A percentile compares a stretch with the other conserved stretches of the same genome.
phyloP scores from a whole-genome alignment of 2,113 vertebrate genomes.

The Casuarius casuarius region DNA sequence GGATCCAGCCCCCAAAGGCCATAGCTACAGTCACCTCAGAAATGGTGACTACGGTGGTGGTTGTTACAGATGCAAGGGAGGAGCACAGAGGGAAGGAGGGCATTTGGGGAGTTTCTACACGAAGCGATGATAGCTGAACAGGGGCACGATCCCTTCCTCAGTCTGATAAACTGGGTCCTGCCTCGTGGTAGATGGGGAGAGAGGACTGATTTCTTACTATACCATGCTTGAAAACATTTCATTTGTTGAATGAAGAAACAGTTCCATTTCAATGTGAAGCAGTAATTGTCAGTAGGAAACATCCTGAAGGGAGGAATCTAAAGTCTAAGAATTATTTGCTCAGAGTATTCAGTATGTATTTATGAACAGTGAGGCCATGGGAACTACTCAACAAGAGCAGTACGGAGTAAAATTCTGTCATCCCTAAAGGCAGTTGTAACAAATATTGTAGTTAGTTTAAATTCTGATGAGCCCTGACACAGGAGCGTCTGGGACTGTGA shows the following conservation, averaged over 20 bases:
- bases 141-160: not conserved
- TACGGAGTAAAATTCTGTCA: not conserved
- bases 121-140: not conserved
- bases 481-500: not conserved
- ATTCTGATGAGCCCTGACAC: not conserved
- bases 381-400: not conserved
- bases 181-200: not conserved
- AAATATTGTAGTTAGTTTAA: not conserved
- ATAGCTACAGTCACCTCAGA: not conserved
- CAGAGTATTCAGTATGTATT: not conserved
- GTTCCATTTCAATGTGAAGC: not conserved
- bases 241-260: not conserved
- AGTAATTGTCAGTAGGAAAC: not conserved
- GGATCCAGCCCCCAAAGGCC: not conserved
- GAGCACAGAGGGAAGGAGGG: accelerated
- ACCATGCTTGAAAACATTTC: not conserved
- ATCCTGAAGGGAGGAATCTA: not conserved
- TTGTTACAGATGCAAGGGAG: not conserved
- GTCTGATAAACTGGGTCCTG: accelerated
- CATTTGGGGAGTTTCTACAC: not conserved
- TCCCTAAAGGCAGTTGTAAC: not conserved
- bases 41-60: not conserved
- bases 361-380: not conserved
- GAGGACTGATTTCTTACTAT: not conserved
- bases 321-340: not conserved